Percentiles rank a stretch among this genome's conserved stretches.
phyloP scores from a whole-genome alignment of 2,113 vertebrate genomes.

The Hippolais icterina region DNA sequence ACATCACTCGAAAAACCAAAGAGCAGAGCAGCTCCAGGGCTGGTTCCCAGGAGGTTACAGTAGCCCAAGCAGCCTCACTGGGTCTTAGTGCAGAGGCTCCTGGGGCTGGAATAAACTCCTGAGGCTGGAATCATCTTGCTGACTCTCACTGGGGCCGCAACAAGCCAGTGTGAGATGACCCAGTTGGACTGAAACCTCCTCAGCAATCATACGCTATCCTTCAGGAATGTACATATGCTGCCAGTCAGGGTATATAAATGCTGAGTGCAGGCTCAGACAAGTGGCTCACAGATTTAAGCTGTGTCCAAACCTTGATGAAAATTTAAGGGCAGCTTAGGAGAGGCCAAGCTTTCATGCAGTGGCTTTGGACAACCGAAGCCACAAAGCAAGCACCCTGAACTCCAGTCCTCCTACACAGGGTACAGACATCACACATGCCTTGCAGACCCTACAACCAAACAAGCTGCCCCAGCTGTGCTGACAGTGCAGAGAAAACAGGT shows the following conservation, averaged over 20 bases:
- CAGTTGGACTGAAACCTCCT: neutral
- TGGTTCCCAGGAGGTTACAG: neutral
- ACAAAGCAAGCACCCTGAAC: neutral
- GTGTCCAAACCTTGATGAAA: conserved; percentile 8
- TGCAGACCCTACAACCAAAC: neutral
- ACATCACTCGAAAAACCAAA: neutral
- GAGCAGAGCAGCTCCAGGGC: neutral
- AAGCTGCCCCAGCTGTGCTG: neutral
- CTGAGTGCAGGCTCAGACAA: conserved; percentile 10
- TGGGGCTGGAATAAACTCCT: neutral
- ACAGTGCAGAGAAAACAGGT: neutral
- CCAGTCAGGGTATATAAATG: neutral
- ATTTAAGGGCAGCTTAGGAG: neutral
- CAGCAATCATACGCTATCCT: neutral
- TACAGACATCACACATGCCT: neutral
- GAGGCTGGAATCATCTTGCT: neutral
- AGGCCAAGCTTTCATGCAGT: neutral
- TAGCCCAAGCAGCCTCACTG: neutral
- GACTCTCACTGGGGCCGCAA: neutral
- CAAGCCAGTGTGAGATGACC: neutral
- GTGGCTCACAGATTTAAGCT: neutral
- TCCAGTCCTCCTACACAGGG: neutral
- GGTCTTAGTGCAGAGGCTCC: neutral
- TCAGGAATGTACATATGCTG: neutral
- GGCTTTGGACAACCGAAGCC: neutral